These are phyloP conservation scores for Lordiphosa andalusiaca DNA, from an alignment of 2,888 invertebrate species.

Conservation along the genomic window DNA sequence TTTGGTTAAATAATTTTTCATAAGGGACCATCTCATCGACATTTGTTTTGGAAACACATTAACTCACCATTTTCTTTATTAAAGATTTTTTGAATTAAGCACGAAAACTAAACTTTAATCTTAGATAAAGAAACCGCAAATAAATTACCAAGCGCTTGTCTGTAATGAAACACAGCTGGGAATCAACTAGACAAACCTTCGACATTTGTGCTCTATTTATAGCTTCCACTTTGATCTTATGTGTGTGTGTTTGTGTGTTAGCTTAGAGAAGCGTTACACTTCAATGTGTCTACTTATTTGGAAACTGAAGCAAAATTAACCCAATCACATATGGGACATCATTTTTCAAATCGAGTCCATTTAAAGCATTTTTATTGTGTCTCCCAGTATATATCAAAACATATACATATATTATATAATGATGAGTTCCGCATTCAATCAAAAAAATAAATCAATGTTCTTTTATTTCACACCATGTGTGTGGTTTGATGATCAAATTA, in stretches of 20 bases:
- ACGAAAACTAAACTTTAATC: conserved; percentile 15
- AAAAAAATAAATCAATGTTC: too few relatives aligned
- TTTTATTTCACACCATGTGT: too few relatives aligned
- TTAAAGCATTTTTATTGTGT: too few relatives aligned
- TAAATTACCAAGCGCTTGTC: conserved; percentile 69
- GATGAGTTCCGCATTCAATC: too few relatives aligned
- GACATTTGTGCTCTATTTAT: conserved; percentile 51
- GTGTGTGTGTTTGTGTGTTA: neutral
- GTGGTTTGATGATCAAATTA: too few relatives aligned
- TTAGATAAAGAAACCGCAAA: conserved; percentile 7
- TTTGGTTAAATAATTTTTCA: too few relatives aligned
- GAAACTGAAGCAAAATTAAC: conserved; percentile 1
- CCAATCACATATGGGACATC: neutral
- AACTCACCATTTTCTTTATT: conserved; percentile 41
- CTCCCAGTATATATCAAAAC: too few relatives aligned
- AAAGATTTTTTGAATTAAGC: conserved; percentile 4
- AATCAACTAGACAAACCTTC: conserved; percentile 70
- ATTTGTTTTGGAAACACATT: neutral
- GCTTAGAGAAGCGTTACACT: conserved; percentile 2
- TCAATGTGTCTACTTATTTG: conserved; percentile 10
- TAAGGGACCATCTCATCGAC: too few relatives aligned
- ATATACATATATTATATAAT: too few relatives aligned
- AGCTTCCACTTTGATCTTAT: conserved; percentile 16
- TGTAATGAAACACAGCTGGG: conserved; percentile 80
- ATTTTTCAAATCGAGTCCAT: too few relatives aligned